A percentile compares a stretch with the other conserved stretches of the same genome.
Conservation (phyloP, 2,113 vertebrate genomes). For the Sapayoa aenigma region DNA sequence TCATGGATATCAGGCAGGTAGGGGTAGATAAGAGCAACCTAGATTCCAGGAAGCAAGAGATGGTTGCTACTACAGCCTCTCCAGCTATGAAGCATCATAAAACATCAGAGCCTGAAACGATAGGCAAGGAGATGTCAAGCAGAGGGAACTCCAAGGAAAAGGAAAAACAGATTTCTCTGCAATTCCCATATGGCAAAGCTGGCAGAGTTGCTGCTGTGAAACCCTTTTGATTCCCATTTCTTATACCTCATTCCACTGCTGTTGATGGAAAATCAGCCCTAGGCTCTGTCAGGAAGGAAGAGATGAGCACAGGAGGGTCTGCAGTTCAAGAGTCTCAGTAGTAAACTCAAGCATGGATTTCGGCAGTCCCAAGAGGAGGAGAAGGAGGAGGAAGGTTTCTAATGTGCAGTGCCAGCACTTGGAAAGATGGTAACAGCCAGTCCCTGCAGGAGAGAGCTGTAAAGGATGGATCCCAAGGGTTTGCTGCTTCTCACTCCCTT, state of each 20-base stretch:
- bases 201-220: background rate
- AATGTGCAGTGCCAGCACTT: background rate
- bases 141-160: background rate
- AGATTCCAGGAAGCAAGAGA: background rate
- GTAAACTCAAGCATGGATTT: accelerated
- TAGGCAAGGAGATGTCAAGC: background rate
- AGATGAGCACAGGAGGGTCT: accelerated
- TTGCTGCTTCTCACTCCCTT: background rate
- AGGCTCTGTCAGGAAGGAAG: background rate
- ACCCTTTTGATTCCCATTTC: background rate
- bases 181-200: background rate
- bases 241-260: background rate
- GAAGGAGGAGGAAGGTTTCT: background rate
- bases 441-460: background rate
- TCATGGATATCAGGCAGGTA: background rate
- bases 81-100: background rate
- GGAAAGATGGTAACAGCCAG: background rate
- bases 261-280: background rate
- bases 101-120: background rate
- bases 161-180: background rate
- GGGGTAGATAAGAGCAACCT: background rate
- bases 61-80: background rate
- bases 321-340: background rate
- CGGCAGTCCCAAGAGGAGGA: background rate
- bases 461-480: background rate